phyloP scores from a whole-genome alignment of 2,888 invertebrate genomes.

The Phrixothrix hirtus region DNA sequence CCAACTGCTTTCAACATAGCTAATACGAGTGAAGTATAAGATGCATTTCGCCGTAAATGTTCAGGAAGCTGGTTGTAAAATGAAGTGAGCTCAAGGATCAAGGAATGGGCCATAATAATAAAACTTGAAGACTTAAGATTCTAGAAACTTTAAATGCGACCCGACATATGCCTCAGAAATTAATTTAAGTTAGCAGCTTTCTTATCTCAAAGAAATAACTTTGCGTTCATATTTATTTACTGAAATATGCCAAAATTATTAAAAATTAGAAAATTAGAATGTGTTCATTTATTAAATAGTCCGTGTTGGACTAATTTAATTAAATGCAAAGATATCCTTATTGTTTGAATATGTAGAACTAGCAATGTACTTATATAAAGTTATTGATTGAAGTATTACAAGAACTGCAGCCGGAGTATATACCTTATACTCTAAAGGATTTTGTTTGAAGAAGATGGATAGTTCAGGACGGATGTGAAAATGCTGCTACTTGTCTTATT shows the following conservation, averaged over 20 bases:
- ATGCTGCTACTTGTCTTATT: conserved; percentile 18
- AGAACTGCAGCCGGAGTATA: conserved; percentile 15
- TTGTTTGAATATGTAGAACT: no score
- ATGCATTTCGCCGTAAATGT: conserved; percentile 19
- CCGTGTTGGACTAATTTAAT: no score
- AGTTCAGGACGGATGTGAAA: conserved; percentile 15
- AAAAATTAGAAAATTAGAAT: no score
- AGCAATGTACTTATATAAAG: no score
- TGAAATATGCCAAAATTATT: no score
- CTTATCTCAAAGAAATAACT: conserved; percentile 11
- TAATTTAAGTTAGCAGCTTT: conserved; percentile 25
- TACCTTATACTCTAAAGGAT: conserved; percentile 18
- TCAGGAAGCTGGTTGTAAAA: conserved; percentile 24
- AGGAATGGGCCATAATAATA: conserved; percentile 27
- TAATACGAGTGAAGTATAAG: conserved; percentile 12
- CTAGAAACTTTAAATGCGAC: conserved; percentile 28
- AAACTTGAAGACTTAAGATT: conserved; percentile 26
- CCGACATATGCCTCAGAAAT: conserved; percentile 26
- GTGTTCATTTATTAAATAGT: no score
- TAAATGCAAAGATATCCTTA: no score
- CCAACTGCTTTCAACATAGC: conserved; percentile 4
- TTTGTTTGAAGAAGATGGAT: conserved; percentile 25
- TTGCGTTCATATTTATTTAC: no score
- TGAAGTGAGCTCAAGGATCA: conserved; percentile 25
- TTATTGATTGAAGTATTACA: no score